Conservation (phyloP, 1,140 invertebrate species). For the Drosophila simulans region DNA sequence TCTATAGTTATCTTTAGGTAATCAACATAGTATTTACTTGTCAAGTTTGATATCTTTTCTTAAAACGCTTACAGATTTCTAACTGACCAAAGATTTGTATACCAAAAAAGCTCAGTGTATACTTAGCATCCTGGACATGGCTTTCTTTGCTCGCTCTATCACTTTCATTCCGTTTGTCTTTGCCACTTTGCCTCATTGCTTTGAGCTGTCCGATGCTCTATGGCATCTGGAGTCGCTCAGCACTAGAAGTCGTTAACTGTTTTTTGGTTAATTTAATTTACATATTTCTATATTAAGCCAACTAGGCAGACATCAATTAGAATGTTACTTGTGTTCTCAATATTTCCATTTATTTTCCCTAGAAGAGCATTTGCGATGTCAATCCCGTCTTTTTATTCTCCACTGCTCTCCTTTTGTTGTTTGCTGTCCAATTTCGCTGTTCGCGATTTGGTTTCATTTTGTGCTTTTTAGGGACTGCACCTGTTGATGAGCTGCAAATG, state of each 20-base stretch:
- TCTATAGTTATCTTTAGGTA: no score
- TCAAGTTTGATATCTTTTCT: neutral
- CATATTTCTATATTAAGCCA: no score
- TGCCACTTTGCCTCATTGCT: constrained; percentile 44
- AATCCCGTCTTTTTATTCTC: constrained; percentile 12
- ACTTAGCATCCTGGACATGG: constrained; percentile 1
- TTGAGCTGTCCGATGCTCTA: constrained; percentile 14
- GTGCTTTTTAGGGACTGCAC: constrained; percentile 23
- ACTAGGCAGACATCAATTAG: no score
- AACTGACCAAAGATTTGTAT: neutral
- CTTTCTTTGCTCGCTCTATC: constrained; percentile 10
- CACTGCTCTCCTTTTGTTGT: constrained; percentile 43
- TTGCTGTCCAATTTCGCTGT: constrained; percentile 61
- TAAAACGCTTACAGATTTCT: neutral
- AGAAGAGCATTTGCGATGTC: constrained; percentile 7
- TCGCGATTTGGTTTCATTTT: constrained; percentile 14
- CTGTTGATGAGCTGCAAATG: constrained; percentile 72
- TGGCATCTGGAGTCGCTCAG: neutral
- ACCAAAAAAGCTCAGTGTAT: neutral
- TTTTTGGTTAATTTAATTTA: no score
- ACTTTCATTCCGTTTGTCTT: constrained; percentile 48
- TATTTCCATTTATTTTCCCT: neutral
- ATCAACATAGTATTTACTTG: neutral
- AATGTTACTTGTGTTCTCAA: neutral
- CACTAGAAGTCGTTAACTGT: neutral